These are phyloP conservation scores for Harpegnathos saltator DNA, from an alignment of 1,140 invertebrate species.

Conservation along the genomic window DNA sequence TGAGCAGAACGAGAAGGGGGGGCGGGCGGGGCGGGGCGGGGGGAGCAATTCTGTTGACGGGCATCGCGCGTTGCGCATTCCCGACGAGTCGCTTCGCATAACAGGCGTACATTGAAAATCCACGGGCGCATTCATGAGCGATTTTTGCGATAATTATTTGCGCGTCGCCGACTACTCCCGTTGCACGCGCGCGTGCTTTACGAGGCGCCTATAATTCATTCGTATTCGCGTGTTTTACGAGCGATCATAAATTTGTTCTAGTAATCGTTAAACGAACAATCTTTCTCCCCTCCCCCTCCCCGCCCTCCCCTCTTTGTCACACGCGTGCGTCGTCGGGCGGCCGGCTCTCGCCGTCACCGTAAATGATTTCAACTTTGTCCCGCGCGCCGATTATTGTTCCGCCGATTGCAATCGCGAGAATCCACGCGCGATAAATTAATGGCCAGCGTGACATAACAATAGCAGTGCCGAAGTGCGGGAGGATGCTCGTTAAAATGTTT, in stretches of 20 bases:
- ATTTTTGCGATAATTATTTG: conserved; percentile 55
- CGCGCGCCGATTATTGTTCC: conserved; percentile 28
- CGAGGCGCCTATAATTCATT: conserved; percentile 67
- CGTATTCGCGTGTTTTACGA: conserved; percentile 59
- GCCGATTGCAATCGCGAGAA: conserved; percentile 30
- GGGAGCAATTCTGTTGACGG: too few relatives aligned
- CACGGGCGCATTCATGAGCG: neutral
- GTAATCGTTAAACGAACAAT: conserved; percentile 66
- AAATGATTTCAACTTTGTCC: conserved; percentile 56
- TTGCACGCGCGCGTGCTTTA: conserved; percentile 52
- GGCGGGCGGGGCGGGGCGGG: too few relatives aligned
- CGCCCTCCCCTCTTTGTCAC: too few relatives aligned
- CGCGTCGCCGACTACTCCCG: neutral
- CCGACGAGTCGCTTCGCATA: conserved; percentile 1
- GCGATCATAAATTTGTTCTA: conserved; percentile 63
- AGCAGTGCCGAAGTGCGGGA: conserved; percentile 30
- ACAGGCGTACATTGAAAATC: neutral
- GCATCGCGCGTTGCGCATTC: neutral
- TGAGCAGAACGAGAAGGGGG: too few relatives aligned
- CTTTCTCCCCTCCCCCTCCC: conserved; percentile 49
- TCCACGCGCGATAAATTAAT: conserved; percentile 61
- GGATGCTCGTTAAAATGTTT: conserved; percentile 59
- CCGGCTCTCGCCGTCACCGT: conserved; percentile 28
- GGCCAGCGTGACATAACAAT: conserved; percentile 59
- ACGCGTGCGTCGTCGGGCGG: too few relatives aligned